Evolutionary conservation across 2,888 invertebrate species (phyloP).

Genomic region (Thymelicus acteon): DNA sequence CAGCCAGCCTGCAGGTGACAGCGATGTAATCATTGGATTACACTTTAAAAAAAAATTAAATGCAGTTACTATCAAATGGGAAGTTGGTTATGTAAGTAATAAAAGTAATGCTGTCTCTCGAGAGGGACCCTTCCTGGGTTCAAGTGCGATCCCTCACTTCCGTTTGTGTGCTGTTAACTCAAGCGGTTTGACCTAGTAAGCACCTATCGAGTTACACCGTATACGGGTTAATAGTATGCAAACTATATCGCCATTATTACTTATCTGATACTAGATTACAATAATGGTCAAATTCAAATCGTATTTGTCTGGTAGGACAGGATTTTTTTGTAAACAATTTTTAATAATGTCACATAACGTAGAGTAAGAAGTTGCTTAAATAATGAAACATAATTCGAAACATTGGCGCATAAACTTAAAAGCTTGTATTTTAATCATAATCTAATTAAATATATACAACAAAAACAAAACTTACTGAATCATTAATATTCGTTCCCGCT

Average conservation of each 20-base stretch:
- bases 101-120: not conserved
- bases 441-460: not conserved
- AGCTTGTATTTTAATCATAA: too few species aligned
- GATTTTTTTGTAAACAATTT: too few species aligned
- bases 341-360: too few species aligned
- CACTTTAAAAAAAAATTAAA: too few species aligned
- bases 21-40: too few species aligned
- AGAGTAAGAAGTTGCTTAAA: too few species aligned
- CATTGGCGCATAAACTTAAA: too few species aligned
- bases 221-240: constrained; percentile 6
- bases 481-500: not conserved
- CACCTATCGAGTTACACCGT: constrained; percentile 3
- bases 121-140: constrained; percentile 14
- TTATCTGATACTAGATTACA: not conserved
- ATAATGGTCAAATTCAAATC: not conserved
- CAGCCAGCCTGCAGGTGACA: too few species aligned
- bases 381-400: too few species aligned
- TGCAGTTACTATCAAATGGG: too few species aligned
- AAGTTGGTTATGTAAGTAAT: not conserved
- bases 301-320: not conserved
- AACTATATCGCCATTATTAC: not conserved
- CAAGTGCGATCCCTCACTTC: constrained; percentile 7
- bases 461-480: constrained; percentile 13
- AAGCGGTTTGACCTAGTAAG: constrained; percentile 12
- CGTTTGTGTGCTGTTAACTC: constrained; percentile 8